Conservation (phyloP, 2,113 vertebrate genomes). For the Globicephala melas region DNA sequence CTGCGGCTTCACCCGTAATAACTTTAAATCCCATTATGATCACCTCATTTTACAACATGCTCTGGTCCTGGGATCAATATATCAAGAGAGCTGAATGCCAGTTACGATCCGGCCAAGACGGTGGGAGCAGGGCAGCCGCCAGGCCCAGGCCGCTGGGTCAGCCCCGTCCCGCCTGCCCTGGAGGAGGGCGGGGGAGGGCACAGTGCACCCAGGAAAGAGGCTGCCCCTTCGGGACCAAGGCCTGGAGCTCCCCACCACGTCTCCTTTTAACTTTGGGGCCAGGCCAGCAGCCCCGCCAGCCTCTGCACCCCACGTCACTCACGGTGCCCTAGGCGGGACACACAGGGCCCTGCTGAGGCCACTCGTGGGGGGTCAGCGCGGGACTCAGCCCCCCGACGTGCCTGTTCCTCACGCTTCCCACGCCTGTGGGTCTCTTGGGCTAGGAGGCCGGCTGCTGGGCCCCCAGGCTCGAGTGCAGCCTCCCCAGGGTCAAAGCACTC, state of each 20-base stretch:
- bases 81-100: constrained; percentile 46
- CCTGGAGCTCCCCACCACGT: rapidly evolving
- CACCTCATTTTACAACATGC: constrained; percentile 55
- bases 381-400: rapidly evolving
- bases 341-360: not conserved
- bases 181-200: not conserved
- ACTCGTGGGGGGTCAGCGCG: rapidly evolving
- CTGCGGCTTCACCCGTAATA: constrained; percentile 45
- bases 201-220: not conserved
- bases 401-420: not conserved
- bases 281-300: not conserved
- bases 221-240: not conserved
- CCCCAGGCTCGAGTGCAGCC: not conserved
- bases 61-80: constrained; percentile 38
- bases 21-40: constrained; percentile 73
- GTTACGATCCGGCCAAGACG: not conserved
- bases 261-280: not conserved
- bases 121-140: not conserved
- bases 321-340: rapidly evolving
- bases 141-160: rapidly evolving
- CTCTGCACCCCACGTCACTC: not conserved
- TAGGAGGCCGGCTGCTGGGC: not conserved
- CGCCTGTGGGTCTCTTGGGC: rapidly evolving
- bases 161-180: rapidly evolving
- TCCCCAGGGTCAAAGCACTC: not conserved